Percentiles rank a stretch among this genome's conserved stretches.
These are phyloP conservation scores for Gobio gobio DNA, from an alignment of 2,113 vertebrate species.

Conservation along the genomic window DNA sequence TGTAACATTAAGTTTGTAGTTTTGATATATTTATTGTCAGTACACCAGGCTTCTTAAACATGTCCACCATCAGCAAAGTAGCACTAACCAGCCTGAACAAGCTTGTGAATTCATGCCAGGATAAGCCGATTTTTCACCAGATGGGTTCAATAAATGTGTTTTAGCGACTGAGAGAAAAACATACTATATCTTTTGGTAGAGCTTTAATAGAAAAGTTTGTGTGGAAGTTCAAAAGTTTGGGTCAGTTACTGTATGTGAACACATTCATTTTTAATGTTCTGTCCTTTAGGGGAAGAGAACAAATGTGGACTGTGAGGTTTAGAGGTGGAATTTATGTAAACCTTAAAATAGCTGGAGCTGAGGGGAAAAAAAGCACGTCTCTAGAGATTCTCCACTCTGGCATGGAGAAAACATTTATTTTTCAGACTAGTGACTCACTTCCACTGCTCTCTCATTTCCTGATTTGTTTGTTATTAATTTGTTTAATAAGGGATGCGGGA, in stretches of 20 bases:
- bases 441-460: slow-evolving; percentile 28
- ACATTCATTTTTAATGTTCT: slow-evolving; percentile 21
- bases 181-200: neutral
- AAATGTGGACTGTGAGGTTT: slow-evolving; percentile 2
- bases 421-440: slow-evolving; percentile 26
- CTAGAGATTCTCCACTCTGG: slow-evolving; percentile 17
- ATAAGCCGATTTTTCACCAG: neutral
- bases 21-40: neutral
- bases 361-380: slow-evolving; percentile 15
- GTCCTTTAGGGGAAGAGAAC: neutral
- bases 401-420: neutral
- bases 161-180: neutral
- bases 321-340: slow-evolving; percentile 28
- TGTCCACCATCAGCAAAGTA: neutral
- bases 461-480: slow-evolving; percentile 28
- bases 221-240: neutral
- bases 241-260: neutral
- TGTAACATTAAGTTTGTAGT: neutral
- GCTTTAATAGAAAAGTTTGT: neutral
- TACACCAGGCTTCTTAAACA: neutral
- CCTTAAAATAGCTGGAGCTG: slow-evolving; percentile 29
- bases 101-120: neutral
- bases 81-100: neutral
- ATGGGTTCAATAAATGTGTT: neutral
- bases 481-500: slow-evolving; percentile 22